phyloP scores from a whole-genome alignment of 1,140 invertebrate genomes.

The Ridgeia piscesae region DNA sequence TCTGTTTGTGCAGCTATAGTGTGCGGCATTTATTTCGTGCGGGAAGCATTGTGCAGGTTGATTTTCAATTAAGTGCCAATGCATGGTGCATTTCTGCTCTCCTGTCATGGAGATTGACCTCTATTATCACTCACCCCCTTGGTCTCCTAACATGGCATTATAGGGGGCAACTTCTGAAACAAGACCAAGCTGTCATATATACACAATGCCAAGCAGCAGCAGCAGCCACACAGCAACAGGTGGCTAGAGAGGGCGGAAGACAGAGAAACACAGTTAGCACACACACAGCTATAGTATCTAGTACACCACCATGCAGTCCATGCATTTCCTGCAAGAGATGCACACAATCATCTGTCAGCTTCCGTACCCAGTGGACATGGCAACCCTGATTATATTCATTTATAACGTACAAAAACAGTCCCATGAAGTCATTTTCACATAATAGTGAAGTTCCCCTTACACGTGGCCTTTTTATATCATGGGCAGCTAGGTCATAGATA shows the following conservation, averaged over 20 bases:
- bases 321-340: background rate
- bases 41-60: background rate
- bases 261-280: background rate
- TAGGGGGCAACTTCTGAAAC: background rate
- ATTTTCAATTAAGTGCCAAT: background rate
- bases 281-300: background rate
- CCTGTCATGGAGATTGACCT: background rate
- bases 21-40: background rate
- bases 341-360: background rate
- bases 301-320: background rate
- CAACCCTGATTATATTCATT: background rate
- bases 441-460: background rate
- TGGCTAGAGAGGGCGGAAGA: background rate
- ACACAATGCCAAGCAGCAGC: background rate
- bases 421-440: background rate
- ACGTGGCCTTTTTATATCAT: background rate
- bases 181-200: constrained; percentile 1
- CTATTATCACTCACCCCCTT: background rate
- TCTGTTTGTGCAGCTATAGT: background rate
- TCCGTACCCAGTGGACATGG: background rate
- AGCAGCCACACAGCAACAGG: background rate
- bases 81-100: background rate
- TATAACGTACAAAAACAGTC: background rate
- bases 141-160: constrained; percentile 4
- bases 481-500: background rate